These are phyloP conservation scores for Scatophagus argus DNA, from an alignment of 2,113 vertebrate species.

Conservation along the genomic window DNA sequence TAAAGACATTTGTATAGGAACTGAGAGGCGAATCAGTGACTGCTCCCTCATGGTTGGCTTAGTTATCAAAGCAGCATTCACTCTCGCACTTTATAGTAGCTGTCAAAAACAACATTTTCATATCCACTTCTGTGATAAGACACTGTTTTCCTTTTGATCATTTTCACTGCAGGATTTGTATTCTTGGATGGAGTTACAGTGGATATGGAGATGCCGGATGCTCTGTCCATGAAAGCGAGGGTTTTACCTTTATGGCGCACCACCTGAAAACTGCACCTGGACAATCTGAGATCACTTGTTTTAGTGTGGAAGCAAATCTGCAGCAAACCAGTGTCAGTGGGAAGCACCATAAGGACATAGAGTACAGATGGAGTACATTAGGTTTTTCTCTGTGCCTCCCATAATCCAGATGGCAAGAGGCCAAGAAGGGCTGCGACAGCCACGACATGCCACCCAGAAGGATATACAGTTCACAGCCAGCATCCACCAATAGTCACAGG, in stretches of 20 bases:
- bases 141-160: slow-evolving; percentile 41
- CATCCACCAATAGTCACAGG: slow-evolving; percentile 8
- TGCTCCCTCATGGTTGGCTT: slow-evolving; percentile 7
- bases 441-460: slow-evolving; percentile 47
- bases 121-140: slow-evolving; percentile 7
- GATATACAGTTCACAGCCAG: slow-evolving; percentile 18
- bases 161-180: slow-evolving; percentile 18
- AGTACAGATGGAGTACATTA: slow-evolving; percentile 51
- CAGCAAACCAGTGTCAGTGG: slow-evolving; percentile 27
- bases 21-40: slow-evolving; percentile 17
- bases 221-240: slow-evolving; percentile 33
- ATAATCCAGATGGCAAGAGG: slow-evolving; percentile 57
- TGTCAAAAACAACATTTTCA: slow-evolving; percentile 31
- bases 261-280: slow-evolving; percentile 18
- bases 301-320: slow-evolving; percentile 30
- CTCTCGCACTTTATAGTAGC: slow-evolving; percentile 4
- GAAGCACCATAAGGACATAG: slow-evolving; percentile 43
- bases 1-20: slow-evolving; percentile 1
- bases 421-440: slow-evolving; percentile 48
- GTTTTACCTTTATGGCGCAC: slow-evolving; percentile 12
- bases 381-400: slow-evolving; percentile 45
- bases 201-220: slow-evolving; percentile 10
- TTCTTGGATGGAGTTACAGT: slow-evolving; percentile 25
- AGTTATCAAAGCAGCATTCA: slow-evolving; percentile 35
- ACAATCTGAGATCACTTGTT: slow-evolving; percentile 24